Evolutionary conservation across 2,888 invertebrate genomes (phyloP).

Genomic region (Colletes collaris): DNA sequence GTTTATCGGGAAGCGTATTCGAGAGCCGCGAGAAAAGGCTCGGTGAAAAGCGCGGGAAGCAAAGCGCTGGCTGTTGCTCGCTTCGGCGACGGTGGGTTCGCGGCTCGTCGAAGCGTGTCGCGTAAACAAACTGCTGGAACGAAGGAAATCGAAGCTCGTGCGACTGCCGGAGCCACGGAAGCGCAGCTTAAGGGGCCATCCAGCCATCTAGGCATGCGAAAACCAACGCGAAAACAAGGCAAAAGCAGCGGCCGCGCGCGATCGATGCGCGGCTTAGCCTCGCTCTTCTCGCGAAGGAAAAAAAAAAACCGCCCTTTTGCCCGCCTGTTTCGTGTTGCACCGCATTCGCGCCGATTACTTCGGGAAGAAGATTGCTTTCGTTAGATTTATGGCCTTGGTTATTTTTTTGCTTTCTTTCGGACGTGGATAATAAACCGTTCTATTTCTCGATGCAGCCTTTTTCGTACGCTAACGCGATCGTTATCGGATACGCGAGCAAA

Average conservation of each 20-base stretch:
- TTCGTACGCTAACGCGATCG: too few relatives aligned
- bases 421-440: too few relatives aligned
- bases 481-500: too few relatives aligned
- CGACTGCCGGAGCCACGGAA: conserved; percentile 21
- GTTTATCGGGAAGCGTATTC: too few relatives aligned
- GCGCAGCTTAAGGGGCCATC: conserved; percentile 24
- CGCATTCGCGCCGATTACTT: too few relatives aligned
- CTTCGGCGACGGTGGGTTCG: too few relatives aligned
- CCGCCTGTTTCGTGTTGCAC: background rate
- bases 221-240: conserved; percentile 27
- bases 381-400: too few relatives aligned
- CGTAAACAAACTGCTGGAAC: conserved; percentile 41
- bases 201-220: conserved; percentile 25
- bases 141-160: conserved; percentile 21
- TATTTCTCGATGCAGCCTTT: too few relatives aligned
- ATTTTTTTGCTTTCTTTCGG: too few relatives aligned
- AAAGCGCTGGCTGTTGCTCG: too few relatives aligned
- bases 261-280: conserved; percentile 27
- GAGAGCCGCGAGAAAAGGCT: too few relatives aligned
- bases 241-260: conserved; percentile 22
- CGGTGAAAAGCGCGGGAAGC: too few relatives aligned
- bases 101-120: conserved; percentile 9
- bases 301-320: conserved; percentile 7
- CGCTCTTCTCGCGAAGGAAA: background rate
- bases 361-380: background rate